phyloP scores from a whole-genome alignment of 1,140 invertebrate species.

The Drosophila sp. region DNA sequence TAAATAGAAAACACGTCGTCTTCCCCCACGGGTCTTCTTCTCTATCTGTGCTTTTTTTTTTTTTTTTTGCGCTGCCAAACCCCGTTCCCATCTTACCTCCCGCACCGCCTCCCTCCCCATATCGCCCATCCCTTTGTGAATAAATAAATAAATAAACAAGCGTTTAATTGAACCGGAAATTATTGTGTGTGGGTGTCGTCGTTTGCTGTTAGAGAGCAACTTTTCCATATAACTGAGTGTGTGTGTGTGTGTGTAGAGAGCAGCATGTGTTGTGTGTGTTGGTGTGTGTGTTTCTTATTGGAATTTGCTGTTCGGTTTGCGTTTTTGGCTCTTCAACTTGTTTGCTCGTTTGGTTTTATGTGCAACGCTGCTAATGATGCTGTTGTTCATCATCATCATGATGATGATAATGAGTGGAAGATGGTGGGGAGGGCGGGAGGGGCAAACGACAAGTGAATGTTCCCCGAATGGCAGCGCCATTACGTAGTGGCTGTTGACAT shows the following conservation, averaged over 20 bases:
- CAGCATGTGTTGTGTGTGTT: slow-evolving; percentile 12
- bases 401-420: neutral
- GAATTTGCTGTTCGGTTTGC: slow-evolving; percentile 64
- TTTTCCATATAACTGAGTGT: slow-evolving; percentile 23
- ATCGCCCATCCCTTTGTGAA: slow-evolving; percentile 28
- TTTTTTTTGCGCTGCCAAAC: too few species aligned
- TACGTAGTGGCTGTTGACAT: slow-evolving; percentile 4
- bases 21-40: neutral
- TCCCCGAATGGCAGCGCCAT: neutral
- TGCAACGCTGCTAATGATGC: slow-evolving; percentile 8
- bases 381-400: neutral
- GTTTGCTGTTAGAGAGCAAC: slow-evolving; percentile 30
- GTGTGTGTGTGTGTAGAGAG: slow-evolving; percentile 13
- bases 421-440: too few species aligned
- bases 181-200: slow-evolving; percentile 72
- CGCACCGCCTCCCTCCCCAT: neutral
- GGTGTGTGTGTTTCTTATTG: slow-evolving; percentile 53
- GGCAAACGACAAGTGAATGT: neutral
- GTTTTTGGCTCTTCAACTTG: slow-evolving; percentile 52
- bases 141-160: slow-evolving; percentile 78
- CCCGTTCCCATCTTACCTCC: neutral
- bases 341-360: slow-evolving; percentile 44
- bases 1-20: slow-evolving; percentile 50
- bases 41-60: neutral
- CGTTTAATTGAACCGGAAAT: slow-evolving; percentile 81